phyloP scores from a whole-genome alignment of 1,140 invertebrate genomes.

The Drosophila erecta region DNA sequence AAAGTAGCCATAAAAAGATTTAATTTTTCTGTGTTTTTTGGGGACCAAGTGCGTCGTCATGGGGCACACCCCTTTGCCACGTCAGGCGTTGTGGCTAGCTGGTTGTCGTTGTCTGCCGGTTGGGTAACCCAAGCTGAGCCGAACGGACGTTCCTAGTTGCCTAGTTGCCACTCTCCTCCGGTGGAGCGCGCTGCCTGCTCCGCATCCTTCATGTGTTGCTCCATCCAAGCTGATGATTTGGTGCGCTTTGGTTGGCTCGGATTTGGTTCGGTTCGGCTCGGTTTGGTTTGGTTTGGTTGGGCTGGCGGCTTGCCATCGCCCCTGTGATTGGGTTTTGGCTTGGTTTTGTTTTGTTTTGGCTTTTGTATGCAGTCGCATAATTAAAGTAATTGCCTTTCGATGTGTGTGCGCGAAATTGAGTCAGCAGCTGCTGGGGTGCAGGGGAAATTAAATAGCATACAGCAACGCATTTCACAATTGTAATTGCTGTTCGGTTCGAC shows the following conservation, averaged over 20 bases:
- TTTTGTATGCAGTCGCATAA: conserved; percentile 47
- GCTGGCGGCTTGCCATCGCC: conserved; percentile 46
- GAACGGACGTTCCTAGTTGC: conserved; percentile 29
- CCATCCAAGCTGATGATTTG: conserved; percentile 52
- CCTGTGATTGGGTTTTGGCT: conserved; percentile 55
- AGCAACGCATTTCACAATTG: conserved; percentile 65
- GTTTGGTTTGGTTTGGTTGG: neutral
- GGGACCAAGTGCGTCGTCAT: conserved; percentile 44
- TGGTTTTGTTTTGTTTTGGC: conserved; percentile 38
- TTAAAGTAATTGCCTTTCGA: conserved; percentile 69
- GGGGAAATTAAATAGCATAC: conserved; percentile 54
- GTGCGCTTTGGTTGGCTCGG: conserved; percentile 24
- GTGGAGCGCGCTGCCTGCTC: neutral
- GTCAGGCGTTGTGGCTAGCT: conserved; percentile 19
- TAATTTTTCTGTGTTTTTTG: conserved; percentile 3
- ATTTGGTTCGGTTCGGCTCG: conserved; percentile 9
- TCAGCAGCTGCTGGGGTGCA: conserved; percentile 39
- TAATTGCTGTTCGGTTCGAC: conserved; percentile 40
- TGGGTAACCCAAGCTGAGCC: conserved; percentile 46
- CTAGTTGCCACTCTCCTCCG: conserved; percentile 20
- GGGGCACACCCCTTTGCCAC: conserved; percentile 59
- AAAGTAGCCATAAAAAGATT: conserved; percentile 29
- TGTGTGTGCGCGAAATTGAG: conserved; percentile 62
- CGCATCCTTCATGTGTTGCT: conserved; percentile 49
- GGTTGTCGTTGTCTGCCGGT: conserved; percentile 27